These are phyloP conservation scores for Dione vanillae DNA, from an alignment of 2,888 invertebrate species.

Conservation along the genomic window DNA sequence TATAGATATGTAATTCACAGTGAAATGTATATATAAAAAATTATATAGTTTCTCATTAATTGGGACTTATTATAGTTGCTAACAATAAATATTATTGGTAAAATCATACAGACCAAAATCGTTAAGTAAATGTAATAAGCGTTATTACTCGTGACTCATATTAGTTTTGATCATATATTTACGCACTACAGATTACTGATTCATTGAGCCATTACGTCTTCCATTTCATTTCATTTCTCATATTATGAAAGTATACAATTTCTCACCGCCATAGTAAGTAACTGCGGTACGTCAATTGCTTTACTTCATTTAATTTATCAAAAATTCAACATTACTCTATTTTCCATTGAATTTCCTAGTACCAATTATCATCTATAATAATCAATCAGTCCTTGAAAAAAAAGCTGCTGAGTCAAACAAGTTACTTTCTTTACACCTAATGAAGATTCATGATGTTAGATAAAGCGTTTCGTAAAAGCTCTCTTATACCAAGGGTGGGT, in stretches of 20 bases:
- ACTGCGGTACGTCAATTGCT: background rate
- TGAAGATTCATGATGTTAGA: conserved; percentile 2
- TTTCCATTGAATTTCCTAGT: conserved; percentile 18
- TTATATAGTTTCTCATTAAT: too few species aligned
- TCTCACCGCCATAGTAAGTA: background rate
- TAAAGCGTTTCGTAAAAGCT: conserved; percentile 21
- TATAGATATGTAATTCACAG: too few species aligned
- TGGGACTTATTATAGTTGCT: too few species aligned
- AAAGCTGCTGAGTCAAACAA: conserved; percentile 52
- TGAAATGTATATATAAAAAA: too few species aligned
- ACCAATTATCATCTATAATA: conserved; percentile 10
- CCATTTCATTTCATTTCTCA: background rate
- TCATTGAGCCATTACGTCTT: background rate
- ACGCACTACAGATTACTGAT: background rate
- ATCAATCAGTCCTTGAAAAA: conserved; percentile 23
- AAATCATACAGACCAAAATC: background rate
- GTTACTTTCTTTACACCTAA: conserved; percentile 49
- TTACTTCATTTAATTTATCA: background rate
- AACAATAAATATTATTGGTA: too few species aligned
- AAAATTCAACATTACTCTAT: background rate
- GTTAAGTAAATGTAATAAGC: background rate
- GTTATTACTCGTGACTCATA: background rate
- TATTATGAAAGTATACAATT: background rate
- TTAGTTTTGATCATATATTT: background rate
- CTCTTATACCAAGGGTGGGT: conserved; percentile 31